Evolutionary conservation across 1,140 invertebrate genomes (phyloP), one percentile per base, ranked within the genome.

Genomic region (Cydia pomonella): DNA sequence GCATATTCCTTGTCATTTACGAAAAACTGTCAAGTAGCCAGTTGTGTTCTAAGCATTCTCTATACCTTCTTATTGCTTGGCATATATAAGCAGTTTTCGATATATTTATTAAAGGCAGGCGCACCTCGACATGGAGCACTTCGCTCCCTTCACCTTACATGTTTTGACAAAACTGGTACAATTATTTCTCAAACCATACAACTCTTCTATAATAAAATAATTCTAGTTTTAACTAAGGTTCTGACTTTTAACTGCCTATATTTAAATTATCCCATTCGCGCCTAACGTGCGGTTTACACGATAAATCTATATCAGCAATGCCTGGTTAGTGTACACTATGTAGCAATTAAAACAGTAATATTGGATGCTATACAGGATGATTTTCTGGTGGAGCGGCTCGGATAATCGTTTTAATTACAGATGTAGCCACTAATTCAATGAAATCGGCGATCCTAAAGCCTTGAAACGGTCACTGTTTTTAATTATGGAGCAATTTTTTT

Each of bases 371-470:
- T 53, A 53, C n/a, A 53, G 16, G 50, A 0, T 44, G 41, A 50
- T 50, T 50, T 50, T 50, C 16, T 50, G n/a, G 47, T 50, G 16
- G 6, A 50, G 47, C 47, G n/a, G 6, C 47, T n/a, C 16, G 1
- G 47, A 50, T 50, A 50, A 50, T 50, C n/a, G 47, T 50, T 50
- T 50, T 50, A 50, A 50, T 50, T 50, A 50, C n/a, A 50, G 47
- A 18, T 50, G 47, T 50, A 50, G n/a, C 7, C 3, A 16, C 0
- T 44, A 44, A 44, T 44, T 44, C 2, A 13, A 44, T 44, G 41
- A 44, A 44, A 44, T 44, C 13, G 41, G 16, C 7, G 9, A 38
- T 38, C 16, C 3, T 44, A 2, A 12, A 16, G 7, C 47, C 47
- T 50, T n/a, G 47, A 50, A 18, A 41, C 41, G 6, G 41, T n/a